Evolutionary conservation across 2,113 vertebrate species (phyloP), one percentile per base, ranked within the genome.

Genomic region (Centropus bengalensis): DNA sequence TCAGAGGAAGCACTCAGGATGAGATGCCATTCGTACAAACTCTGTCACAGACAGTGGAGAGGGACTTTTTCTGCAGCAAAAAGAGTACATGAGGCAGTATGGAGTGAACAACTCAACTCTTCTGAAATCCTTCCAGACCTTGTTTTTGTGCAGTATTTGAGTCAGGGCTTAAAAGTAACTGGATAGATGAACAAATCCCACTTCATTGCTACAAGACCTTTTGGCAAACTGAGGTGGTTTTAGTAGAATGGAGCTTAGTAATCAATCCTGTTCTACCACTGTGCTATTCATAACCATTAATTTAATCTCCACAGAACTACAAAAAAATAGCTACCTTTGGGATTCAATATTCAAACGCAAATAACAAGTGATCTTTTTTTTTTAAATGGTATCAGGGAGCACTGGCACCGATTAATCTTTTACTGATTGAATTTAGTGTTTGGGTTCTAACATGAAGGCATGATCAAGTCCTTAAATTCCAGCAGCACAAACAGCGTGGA

Each of bases 111-210:
- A 55, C 81, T n/a, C 9, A 67, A 55, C 81, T n/a, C 73, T 55
- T 26, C 91, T 44, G 69, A 59, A 82, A 59, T 10, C 56, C 49
- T 84, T 21, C 69, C 89, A 87, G 33, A 21, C 13, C 68, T 44
- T 27, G 1, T 5, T 82, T 40, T 56, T 24, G 10, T 6, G 44
- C 32, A 30, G 47, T 1, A 14, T 13, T 90, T 19, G 30, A 74
- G 40, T 19, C 15, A 13, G 32, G 55, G 33, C 56, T 70, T 33
- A n/a, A 36, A 84, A 52, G 23, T 4, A 79, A 28, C 24, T 14
- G 52, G 32, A 42, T 14, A n/a, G 20, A 1, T 0, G 30, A 56
- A 51, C 12, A 9, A 51, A 56, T 33, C 20, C 8, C 4, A 0
- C 69, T 44, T 54, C 47, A 54, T 28, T 54, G 52, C 27, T 14